A percentile compares a stretch with the other conserved stretches of the same genome.
Evolutionary conservation across 2,797 vertebrate species (phyloP).

Genomic region (Sphenopsis melanotis): DNA sequence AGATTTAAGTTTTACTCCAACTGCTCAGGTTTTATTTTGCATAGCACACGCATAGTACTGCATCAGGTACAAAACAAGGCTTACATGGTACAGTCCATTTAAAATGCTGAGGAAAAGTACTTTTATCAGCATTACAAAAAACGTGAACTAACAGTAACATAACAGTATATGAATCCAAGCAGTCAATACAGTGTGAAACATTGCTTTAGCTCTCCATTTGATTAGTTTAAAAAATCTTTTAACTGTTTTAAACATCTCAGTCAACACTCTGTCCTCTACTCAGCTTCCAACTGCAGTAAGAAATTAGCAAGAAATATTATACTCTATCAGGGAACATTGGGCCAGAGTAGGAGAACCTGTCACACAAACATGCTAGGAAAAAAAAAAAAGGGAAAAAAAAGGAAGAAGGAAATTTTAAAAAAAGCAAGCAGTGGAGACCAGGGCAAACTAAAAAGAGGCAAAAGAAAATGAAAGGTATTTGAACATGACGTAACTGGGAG

Average conservation of each 20-base stretch:
- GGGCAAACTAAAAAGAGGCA: background rate
- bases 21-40: background rate
- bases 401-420: background rate
- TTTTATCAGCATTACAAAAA: background rate
- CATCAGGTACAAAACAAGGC: background rate
- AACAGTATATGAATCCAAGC: background rate
- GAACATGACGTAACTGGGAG: background rate
- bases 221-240: background rate
- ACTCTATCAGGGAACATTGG: background rate
- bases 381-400: background rate
- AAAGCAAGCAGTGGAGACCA: background rate
- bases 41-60: accelerated
- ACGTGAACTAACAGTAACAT: background rate
- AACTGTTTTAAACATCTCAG: background rate
- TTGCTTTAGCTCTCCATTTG: background rate
- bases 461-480: background rate
- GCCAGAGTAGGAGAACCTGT: background rate
- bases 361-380: background rate
- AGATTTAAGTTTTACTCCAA: background rate
- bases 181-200: background rate
- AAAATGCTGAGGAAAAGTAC: background rate
- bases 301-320: background rate
- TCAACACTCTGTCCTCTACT: background rate
- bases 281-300: background rate
- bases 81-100: background rate